Evolutionary conservation across 2,888 invertebrate genomes (phyloP).

Genomic region (Apamea sordens): DNA sequence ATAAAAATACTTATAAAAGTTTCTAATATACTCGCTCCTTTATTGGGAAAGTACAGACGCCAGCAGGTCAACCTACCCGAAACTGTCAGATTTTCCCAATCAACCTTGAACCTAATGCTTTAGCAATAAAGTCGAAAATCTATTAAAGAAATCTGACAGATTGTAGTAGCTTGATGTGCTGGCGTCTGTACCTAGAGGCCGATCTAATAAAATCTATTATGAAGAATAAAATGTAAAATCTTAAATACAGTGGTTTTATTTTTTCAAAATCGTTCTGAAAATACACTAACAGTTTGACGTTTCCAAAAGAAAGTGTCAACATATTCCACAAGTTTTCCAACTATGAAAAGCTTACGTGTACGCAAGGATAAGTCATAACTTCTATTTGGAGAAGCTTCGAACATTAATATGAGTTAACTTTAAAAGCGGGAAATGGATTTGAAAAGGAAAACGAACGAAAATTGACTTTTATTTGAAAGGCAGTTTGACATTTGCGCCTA

Average conservation of each 20-base stretch:
- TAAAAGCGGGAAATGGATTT: neutral
- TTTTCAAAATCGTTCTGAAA: neutral
- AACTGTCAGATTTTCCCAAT: too few species aligned
- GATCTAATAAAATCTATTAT: neutral
- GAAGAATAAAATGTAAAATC: neutral
- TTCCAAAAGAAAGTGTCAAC: neutral
- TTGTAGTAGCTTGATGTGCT: too few species aligned
- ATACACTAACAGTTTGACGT: neutral
- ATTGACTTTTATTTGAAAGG: neutral
- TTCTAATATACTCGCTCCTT: neutral
- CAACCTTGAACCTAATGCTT: too few species aligned
- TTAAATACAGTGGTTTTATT: neutral
- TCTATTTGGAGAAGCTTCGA: neutral
- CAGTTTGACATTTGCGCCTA: neutral
- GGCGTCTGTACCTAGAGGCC: too few species aligned
- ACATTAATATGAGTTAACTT: conserved; percentile 14
- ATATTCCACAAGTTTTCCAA: neutral
- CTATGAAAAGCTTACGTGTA: conserved; percentile 1
- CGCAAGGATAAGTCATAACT: neutral
- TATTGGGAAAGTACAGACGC: neutral
- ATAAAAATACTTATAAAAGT: neutral
- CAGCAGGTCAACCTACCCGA: too few species aligned
- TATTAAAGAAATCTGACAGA: too few species aligned
- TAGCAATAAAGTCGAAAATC: too few species aligned
- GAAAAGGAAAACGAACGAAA: too few species aligned